phyloP scores from a whole-genome alignment of 2,888 invertebrate genomes.

The Eupithecia pulchellata region DNA sequence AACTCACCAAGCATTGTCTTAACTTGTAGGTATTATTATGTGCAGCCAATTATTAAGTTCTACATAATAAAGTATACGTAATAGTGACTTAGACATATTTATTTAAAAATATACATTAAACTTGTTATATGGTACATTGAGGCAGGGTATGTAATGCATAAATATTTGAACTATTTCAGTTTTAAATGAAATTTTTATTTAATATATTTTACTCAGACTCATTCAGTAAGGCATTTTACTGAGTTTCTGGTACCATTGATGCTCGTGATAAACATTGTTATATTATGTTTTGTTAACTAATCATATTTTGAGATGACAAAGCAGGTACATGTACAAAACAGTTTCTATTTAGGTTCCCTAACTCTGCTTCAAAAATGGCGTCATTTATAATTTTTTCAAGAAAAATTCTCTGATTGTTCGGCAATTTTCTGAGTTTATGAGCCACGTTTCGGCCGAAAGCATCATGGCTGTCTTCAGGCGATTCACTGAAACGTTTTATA shows the following conservation, averaged over 20 bases:
- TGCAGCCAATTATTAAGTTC: too few relatives aligned
- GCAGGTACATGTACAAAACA: not conserved
- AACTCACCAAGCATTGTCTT: too few relatives aligned
- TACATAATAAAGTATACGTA: too few relatives aligned
- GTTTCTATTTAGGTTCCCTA: not conserved
- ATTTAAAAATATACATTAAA: too few relatives aligned
- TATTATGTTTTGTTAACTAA: not conserved
- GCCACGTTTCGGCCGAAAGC: not conserved
- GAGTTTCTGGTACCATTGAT: not conserved
- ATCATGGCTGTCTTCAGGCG: not conserved
- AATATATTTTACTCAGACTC: not conserved
- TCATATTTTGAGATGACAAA: not conserved
- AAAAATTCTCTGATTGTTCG: not conserved
- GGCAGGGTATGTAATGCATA: too few relatives aligned
- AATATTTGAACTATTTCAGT: too few relatives aligned
- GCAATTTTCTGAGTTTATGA: not conserved
- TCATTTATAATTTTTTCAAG: not conserved
- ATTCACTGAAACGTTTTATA: not conserved
- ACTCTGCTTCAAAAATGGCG: not conserved
- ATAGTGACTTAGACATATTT: too few relatives aligned
- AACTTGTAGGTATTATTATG: too few relatives aligned
- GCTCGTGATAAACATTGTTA: too few relatives aligned
- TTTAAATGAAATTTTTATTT: too few relatives aligned
- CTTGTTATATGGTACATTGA: too few relatives aligned
- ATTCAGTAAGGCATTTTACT: not conserved